These are phyloP conservation scores for Coenonympha glycerion DNA, from an alignment of 2,888 invertebrate genomes.

Conservation along the genomic window DNA sequence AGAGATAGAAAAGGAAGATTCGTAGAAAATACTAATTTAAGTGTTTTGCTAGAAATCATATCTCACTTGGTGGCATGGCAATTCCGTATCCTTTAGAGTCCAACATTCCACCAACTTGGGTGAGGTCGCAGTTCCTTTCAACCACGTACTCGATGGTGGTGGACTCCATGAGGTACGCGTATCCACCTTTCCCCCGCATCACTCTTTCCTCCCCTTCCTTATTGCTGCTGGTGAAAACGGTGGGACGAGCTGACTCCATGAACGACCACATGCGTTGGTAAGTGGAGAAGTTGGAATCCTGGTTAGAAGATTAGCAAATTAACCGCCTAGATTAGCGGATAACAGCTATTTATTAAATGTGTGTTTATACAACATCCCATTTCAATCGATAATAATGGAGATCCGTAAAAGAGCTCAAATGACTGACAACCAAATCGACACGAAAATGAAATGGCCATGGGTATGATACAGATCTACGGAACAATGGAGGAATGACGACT, in stretches of 20 bases:
- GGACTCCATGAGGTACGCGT: slow-evolving; percentile 98
- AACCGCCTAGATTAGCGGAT: no score
- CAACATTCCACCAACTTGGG: slow-evolving; percentile 92
- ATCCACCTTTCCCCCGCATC: slow-evolving; percentile 86
- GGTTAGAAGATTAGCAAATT: not conserved
- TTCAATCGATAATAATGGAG: no score
- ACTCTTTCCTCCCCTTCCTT: slow-evolving; percentile 94
- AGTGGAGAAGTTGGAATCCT: slow-evolving; percentile 95
- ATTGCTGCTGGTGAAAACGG: slow-evolving; percentile 90
- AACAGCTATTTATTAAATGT: no score
- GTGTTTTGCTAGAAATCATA: not conserved
- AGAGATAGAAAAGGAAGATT: no score
- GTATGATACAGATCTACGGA: no score
- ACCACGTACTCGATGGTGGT: slow-evolving; percentile 96
- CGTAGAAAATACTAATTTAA: no score
- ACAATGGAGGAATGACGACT: no score
- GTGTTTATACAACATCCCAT: no score
- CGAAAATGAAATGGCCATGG: no score
- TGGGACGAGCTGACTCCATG: slow-evolving; percentile 92
- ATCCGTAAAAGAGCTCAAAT: no score
- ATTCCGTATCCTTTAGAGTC: slow-evolving; percentile 98
- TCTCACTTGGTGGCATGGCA: slow-evolving; percentile 92
- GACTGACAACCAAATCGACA: no score
- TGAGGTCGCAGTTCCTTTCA: slow-evolving; percentile 91
- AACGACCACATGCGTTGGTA: slow-evolving; percentile 97